Evolutionary conservation across 2,888 invertebrate genomes (phyloP), one percentile per base, ranked within the genome.

Genomic region (Hyalella azteca): DNA sequence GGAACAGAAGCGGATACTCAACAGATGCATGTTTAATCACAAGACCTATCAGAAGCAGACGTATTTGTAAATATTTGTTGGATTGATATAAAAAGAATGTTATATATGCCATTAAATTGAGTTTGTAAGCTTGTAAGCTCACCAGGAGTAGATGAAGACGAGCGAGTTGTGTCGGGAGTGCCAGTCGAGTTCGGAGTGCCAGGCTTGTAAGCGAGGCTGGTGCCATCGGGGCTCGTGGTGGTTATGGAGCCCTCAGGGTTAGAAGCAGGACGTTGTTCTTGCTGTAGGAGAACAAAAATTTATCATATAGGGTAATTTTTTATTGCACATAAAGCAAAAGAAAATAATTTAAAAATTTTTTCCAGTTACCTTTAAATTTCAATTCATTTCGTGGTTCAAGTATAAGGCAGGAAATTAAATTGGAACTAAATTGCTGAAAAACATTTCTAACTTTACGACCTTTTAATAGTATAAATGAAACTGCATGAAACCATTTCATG

Each of bases 101-200:
- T n/a, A n/a, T n/a, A n/a, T n/a, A n/a, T n/a, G n/a, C n/a, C n/a
- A n/a, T n/a, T n/a, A n/a, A n/a, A n/a, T n/a, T n/a, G n/a, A n/a
- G n/a, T n/a, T n/a, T n/a, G n/a, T n/a, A n/a, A n/a, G n/a, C n/a
- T n/a, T 29, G 9, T 9, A 54, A 54, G 9, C 54, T 54, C 26
- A 49, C 79, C 48, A 32, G 73, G 79, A 9, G 79, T 73, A 48
- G 79, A 73, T 32, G 79, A 73, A 0, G 73, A 49, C 3, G 49
- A 66, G 29, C 66, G 78, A 1, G 60, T 78, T 41, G 60, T 78
- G 60, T 78, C 78, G 9, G 78, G 78, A 50, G 78, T 78, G 15
- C 78, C 78, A 26, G 77, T 50, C n/a, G 77, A 77, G 77, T 77
- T 77, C 22, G 77, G 78, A 40, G 78, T 78, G 45, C 19, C 26